Base-by-base conservation (phyloP, 2,888 invertebrate genomes). In the Lucinisca nassula region DNA sequence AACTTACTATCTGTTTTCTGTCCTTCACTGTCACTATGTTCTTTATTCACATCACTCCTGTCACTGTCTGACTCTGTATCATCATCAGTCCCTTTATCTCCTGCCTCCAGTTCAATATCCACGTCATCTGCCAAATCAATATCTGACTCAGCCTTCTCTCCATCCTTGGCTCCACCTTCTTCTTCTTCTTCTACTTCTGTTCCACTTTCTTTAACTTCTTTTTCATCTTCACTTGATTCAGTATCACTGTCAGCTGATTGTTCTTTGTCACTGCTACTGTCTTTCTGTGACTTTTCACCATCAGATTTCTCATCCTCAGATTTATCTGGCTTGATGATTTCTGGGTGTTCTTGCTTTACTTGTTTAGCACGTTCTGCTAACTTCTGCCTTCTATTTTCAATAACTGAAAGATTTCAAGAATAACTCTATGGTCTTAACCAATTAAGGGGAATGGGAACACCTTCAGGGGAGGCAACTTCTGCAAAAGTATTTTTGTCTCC, bases 81-180 rank as follows among this genome's bases (percentile, higher is more conserved):
- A 1, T 38, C 78, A n/a, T 79, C 78, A 70, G 67, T 76, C 37
- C 79, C 82, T 37, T 85, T 32, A 21, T 88, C 87, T 30, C 87
- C 90, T n/a, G 82, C 90, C 40, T 82, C 85, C 37, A 87, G 37
- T 51, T 90, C 90, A 72, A 87, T 81, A 88, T 90, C 90, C 14
- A 90, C 87, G 82, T 90, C 90, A 37, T 83, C 87, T 24, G 85
- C 79, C 17, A 90, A 72, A 37, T 89, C 89, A 24, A 85, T 74
- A 32, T 87, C 87, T 0, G 85, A 87, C 2, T 51, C 85, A 6
- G 67, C 86, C 14, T 82, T 83, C 40, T 27, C 40, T 8, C 45
- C 45, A 1, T 6, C 74, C 30, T 73, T 77, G 55, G 35, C 58
- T 27, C 32, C 58, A 21, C 38, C 49, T 49, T 73, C 77, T 8